These are phyloP conservation scores for Drosophila micromelanica DNA, from an alignment of 1,140 invertebrate species.

Conservation along the genomic window DNA sequence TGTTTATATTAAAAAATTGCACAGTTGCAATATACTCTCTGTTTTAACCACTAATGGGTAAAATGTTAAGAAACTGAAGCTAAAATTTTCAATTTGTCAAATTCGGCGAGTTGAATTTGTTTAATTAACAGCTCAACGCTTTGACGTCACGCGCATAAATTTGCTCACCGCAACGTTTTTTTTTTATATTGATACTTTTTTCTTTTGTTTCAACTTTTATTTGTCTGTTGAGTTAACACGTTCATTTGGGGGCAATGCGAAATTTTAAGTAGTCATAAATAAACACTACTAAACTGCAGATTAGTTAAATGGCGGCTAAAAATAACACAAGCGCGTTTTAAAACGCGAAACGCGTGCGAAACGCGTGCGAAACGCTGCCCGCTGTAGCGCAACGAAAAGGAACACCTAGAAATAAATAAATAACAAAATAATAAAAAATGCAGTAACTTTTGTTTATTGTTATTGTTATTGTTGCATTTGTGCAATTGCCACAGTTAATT, in stretches of 20 bases:
- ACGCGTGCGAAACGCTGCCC: constrained; percentile 14
- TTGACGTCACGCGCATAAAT: constrained; percentile 80
- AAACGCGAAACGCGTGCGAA: constrained; percentile 40
- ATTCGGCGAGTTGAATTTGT: constrained; percentile 66
- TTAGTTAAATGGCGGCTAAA: constrained; percentile 68
- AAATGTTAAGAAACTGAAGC: constrained; percentile 15
- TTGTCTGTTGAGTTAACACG: constrained; percentile 64
- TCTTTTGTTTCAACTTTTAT: constrained; percentile 11
- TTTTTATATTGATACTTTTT: constrained; percentile 10
- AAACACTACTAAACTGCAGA: constrained; percentile 73
- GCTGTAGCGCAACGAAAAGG: constrained; percentile 9
- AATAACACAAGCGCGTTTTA: constrained; percentile 45
- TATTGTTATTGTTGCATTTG: constrained; percentile 18
- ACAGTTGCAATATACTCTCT: no score
- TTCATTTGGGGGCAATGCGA: constrained; percentile 57
- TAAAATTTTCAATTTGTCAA: constrained; percentile 44
- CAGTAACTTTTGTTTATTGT: constrained; percentile 36
- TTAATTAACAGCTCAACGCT: constrained; percentile 65
- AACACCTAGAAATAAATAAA: not conserved
- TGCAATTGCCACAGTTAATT: constrained; percentile 21
- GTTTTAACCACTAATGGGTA: not conserved
- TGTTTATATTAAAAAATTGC: no score
- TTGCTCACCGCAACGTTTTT: constrained; percentile 40
- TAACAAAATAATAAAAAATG: constrained; percentile 24
- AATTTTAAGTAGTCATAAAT: constrained; percentile 79